Evolutionary conservation across 2,888 invertebrate genomes (phyloP), one percentile per base, ranked within the genome.

Genomic region (Marasmarcha lunaedactyla): DNA sequence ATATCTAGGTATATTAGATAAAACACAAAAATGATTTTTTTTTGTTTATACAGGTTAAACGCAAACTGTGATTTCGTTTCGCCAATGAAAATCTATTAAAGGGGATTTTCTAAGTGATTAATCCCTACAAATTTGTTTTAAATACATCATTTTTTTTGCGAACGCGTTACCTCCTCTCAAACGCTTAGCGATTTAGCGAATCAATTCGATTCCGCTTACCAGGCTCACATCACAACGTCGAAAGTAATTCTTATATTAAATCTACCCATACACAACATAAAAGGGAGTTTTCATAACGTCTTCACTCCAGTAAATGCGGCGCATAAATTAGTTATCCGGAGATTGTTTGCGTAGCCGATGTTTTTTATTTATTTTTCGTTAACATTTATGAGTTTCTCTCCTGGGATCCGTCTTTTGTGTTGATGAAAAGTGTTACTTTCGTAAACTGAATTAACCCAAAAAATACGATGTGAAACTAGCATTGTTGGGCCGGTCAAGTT

Each of bases 171-270:
- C n/a, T 30, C 15, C 20, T 15, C 9, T 30, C 30, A 30, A 30
- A 30, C 30, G 51, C 55, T 59, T 13, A 54, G 61, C 64, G 60
- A 64, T 59, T 64, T 51, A 47, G 49, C 52, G 51, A 57, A 54
- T 54, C 57, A 57, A 67, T 68, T 68, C 66, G 68, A 47, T 42
- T 46, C 46, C 58, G 46, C 55, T 57, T 61, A 67, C 67, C 61
- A 69, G 55, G 67, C 71, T 20, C 20, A 20, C 20, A 20, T 20
- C 74, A 71, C 78, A 74, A 78, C 73, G 68, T 58, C 54, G 63
- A 77, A 78, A 73, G 74, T 79, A 79, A 79, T 83, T 81, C 76
- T 74, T 74, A 69, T 77, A 77, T 77, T 77, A 78, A 81, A 79
- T 70, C 71, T 69, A 67, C 71, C 63, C 58, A 20, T 20, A 20